Base-by-base conservation (phyloP, 35 echinoderm and acorn worm genomes). In the Anneissia japonica region DNA sequence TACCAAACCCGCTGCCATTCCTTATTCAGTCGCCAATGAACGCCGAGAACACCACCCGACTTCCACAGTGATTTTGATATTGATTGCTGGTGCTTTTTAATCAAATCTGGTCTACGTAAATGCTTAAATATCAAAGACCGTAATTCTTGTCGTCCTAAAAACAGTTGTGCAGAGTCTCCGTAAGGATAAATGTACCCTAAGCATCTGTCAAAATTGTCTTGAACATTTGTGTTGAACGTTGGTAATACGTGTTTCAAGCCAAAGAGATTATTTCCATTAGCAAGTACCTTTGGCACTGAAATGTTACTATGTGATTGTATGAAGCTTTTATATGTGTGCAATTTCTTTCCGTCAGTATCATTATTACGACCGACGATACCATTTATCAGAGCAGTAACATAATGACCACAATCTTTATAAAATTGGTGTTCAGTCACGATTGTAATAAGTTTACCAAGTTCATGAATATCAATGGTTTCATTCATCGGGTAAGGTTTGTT, bases 1-100 rank as follows among this genome's bases (percentile, higher is more conserved):
- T n/a, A 81, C 79, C 79, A 81, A 37, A 38, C 0, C 17, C 38
- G 9, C 30, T 40, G 35, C 4, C 31, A 81, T 26, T 81, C 79
- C 3, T 81, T 37, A 39, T 81, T 81, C 35, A 38, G 38, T 40
- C 79, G 4, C 79, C 79, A 81, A 32, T 81, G 79, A 81, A 81
- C 38, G 5, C 36, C 35, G 0, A 81, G 79, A 81, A 38, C 3
- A 39, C 36, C n/a, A 37, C 10, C 28, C 3, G 35, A 16, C 35
- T 81, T 81, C 32, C 35, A 40, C 9, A 30, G 21, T 12, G 16
- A 3, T 81, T 81, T 14, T 39, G 19, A 38, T 30, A 81, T 23
- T 14, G 23, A 29, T n/a, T 39, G 2, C 14, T 36, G 35, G 40
- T 38, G 79, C 0, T 39, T 26, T 81, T 39, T 3, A 39, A 81